Conservation (phyloP, 2,888 invertebrate species). For the Drosophila cyrtoloma region DNA sequence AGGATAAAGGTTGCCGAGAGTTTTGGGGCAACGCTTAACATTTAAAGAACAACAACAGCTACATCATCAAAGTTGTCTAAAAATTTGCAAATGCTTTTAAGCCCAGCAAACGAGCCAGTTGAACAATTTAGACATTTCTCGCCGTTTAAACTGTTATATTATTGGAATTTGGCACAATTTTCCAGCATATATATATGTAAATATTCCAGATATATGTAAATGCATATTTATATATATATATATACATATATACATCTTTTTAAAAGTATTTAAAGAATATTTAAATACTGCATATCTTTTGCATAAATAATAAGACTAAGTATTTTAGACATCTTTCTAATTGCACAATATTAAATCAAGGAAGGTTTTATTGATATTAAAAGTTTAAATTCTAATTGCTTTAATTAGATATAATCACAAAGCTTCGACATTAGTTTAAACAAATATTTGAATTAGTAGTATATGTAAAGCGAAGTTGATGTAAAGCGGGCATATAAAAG, state of each 20-base stretch:
- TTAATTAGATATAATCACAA: background rate
- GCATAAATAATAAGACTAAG: background rate
- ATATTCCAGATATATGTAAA: too few relatives aligned
- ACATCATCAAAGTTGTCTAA: slow-evolving; percentile 19
- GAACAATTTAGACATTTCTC: slow-evolving; percentile 13
- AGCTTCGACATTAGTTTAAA: background rate
- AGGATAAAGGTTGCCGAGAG: slow-evolving; percentile 24
- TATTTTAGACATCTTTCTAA: background rate
- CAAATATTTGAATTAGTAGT: background rate
- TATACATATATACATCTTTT: background rate
- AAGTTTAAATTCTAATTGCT: background rate
- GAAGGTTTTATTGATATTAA: background rate
- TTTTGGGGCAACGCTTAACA: slow-evolving; percentile 34
- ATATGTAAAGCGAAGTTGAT: background rate
- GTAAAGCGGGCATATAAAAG: background rate
- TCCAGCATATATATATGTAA: background rate
- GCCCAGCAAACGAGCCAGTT: slow-evolving; percentile 28
- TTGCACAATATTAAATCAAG: background rate
- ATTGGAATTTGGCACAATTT: background rate
- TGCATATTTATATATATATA: too few relatives aligned
- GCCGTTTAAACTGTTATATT: slow-evolving; percentile 16
- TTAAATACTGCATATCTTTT: background rate
- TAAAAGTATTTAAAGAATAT: background rate
- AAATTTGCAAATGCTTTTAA: slow-evolving; percentile 52
- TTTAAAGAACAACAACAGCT: slow-evolving; percentile 30